These are phyloP conservation scores for Cephalopterus ornatus DNA, from an alignment of 2,113 vertebrate genomes.

Conservation along the genomic window DNA sequence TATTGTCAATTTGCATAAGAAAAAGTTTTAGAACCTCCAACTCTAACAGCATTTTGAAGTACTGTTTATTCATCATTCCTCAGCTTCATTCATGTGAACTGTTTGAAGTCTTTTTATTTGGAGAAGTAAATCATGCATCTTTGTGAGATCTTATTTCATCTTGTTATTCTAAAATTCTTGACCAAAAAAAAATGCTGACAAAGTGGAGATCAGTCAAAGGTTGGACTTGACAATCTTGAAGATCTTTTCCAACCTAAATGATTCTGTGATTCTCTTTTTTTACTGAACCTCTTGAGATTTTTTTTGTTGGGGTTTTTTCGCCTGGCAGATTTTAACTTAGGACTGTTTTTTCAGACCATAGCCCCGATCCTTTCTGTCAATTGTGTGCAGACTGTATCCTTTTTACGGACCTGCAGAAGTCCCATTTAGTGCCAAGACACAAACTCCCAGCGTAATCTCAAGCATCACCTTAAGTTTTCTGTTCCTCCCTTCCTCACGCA, in stretches of 20 bases:
- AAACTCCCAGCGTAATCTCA: not conserved
- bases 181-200: accelerated
- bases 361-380: not conserved
- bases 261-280: not conserved
- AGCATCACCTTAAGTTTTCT: not conserved
- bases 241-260: not conserved
- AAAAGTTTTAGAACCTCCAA: not conserved
- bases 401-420: not conserved
- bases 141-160: not conserved
- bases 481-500: accelerated
- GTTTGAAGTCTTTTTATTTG: not conserved
- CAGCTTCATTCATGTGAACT: not conserved
- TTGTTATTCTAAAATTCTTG: not conserved
- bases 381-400: not conserved
- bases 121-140: not conserved
- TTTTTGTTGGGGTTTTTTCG: not conserved
- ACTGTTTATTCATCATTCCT: not conserved
- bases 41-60: not conserved
- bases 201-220: not conserved
- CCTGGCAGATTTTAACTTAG: not conserved
- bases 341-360: accelerated
- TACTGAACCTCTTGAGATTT: not conserved
- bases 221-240: not conserved
- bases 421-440: not conserved
- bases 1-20: accelerated